A percentile compares a stretch with the other conserved stretches of the same genome.
These are phyloP conservation scores for Marisa cornuarietis DNA, from an alignment of 1,140 invertebrate species.

Conservation along the genomic window DNA sequence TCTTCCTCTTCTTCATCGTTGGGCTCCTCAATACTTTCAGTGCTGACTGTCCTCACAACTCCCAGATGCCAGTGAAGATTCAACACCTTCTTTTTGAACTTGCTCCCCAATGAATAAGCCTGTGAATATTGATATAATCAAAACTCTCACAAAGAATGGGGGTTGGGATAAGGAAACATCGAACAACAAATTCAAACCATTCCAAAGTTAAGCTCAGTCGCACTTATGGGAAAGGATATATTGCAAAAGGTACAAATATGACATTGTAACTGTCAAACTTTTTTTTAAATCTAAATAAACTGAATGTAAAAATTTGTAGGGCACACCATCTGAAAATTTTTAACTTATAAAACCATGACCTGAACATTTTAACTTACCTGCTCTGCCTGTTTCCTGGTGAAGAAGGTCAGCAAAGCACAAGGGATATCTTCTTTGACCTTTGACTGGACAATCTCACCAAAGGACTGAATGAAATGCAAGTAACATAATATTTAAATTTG, in stretches of 20 bases:
- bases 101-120: conserved; percentile 64
- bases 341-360: not conserved
- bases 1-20: conserved; percentile 46
- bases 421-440: conserved; percentile 75
- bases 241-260: not conserved
- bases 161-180: not conserved
- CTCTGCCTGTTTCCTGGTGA: conserved; percentile 79
- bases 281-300: not conserved
- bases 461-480: conserved; percentile 71
- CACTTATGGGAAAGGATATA: not conserved
- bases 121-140: conserved; percentile 29
- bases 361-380: conserved; percentile 52
- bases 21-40: conserved; percentile 24
- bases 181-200: not conserved
- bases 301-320: conserved; percentile 70
- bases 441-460: conserved; percentile 77
- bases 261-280: not conserved
- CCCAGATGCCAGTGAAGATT: conserved; percentile 66
- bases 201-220: too few species aligned
- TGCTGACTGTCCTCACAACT: conserved; percentile 46
- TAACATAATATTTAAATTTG: not conserved
- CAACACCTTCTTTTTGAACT: conserved; percentile 65
- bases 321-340: conserved; percentile 62
- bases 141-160: not conserved
- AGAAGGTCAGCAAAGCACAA: conserved; percentile 77